phyloP scores from a whole-genome alignment of 2,797 vertebrate genomes.

The Melanotaenia maccullochi region DNA sequence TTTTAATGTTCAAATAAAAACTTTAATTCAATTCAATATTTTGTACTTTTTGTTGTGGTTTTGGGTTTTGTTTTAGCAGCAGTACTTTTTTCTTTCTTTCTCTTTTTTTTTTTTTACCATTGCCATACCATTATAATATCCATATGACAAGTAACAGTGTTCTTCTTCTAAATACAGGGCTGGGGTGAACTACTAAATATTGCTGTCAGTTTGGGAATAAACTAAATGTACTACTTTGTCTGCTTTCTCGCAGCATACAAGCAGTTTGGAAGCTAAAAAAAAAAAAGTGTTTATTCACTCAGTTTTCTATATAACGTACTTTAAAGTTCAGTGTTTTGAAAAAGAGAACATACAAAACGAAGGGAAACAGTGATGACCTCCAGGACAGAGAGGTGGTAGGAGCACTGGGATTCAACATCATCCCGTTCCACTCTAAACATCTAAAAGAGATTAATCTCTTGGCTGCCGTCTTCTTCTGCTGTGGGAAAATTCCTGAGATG shows the following conservation, averaged over 20 bases:
- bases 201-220: neutral
- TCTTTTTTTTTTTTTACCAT: too few species aligned
- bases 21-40: too few species aligned
- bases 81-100: too few species aligned
- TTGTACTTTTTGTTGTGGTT: too few species aligned
- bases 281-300: neutral
- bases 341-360: neutral
- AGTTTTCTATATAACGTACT: neutral
- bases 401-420: slow-evolving; percentile 35
- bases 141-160: neutral
- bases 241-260: neutral
- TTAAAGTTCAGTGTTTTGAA: neutral
- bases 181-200: too few species aligned
- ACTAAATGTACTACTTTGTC: neutral
- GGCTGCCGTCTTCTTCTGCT: slow-evolving; percentile 56
- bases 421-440: slow-evolving; percentile 53
- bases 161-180: neutral
- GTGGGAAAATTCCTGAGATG: slow-evolving; percentile 81
- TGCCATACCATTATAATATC: neutral
- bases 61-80: too few species aligned
- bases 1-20: too few species aligned
- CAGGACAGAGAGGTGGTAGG: slow-evolving; percentile 50
- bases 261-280: neutral
- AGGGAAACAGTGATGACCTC: slow-evolving; percentile 22
- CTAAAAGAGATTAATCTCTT: slow-evolving; percentile 58